Percentiles rank a stretch among this genome's conserved stretches.
Conservation (phyloP, 2,888 invertebrate genomes). For the Odiellus spinosus region DNA sequence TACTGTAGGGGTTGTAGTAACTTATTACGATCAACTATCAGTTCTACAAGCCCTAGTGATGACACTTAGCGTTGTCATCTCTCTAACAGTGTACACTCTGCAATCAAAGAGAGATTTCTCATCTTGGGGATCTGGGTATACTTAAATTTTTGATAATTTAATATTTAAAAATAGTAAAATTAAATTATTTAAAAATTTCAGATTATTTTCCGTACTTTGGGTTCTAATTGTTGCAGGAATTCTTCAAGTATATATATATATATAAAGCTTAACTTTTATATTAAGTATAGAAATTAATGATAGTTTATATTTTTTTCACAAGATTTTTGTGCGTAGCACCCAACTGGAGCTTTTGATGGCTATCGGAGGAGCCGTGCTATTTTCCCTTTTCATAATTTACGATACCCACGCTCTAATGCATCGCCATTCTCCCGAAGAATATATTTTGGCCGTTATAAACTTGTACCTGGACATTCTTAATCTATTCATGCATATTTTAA, state of each 20-base stretch:
- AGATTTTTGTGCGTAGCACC: slow-evolving; percentile 53
- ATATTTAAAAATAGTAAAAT: neutral
- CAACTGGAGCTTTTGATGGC: slow-evolving; percentile 52
- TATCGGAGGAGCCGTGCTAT: slow-evolving; percentile 49
- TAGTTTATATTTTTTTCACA: slow-evolving; percentile 31
- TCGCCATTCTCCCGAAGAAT: slow-evolving; percentile 64
- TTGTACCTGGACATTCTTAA: slow-evolving; percentile 76
- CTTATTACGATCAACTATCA: slow-evolving; percentile 54
- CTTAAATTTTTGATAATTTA: slow-evolving; percentile 10
- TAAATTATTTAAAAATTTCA: slow-evolving; percentile 30
- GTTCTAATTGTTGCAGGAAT: slow-evolving; percentile 54
- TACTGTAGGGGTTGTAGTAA: slow-evolving; percentile 35
- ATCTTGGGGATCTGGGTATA: slow-evolving; percentile 56
- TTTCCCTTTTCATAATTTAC: slow-evolving; percentile 63
- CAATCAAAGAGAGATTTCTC: slow-evolving; percentile 73
- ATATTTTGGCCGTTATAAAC: slow-evolving; percentile 68
- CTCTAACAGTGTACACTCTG: slow-evolving; percentile 63
- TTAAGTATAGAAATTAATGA: neutral
- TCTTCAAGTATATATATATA: slow-evolving; percentile 33
- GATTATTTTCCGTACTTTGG: slow-evolving; percentile 47
- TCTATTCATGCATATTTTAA: slow-evolving; percentile 60
- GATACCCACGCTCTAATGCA: slow-evolving; percentile 74
- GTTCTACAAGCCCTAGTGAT: slow-evolving; percentile 62
- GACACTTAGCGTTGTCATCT: slow-evolving; percentile 54
- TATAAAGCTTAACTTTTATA: neutral